Percentiles rank a stretch among this genome's conserved stretches.
These are phyloP conservation scores for Erpornis zantholeuca DNA, from an alignment of 2,113 vertebrate genomes.

Conservation along the genomic window DNA sequence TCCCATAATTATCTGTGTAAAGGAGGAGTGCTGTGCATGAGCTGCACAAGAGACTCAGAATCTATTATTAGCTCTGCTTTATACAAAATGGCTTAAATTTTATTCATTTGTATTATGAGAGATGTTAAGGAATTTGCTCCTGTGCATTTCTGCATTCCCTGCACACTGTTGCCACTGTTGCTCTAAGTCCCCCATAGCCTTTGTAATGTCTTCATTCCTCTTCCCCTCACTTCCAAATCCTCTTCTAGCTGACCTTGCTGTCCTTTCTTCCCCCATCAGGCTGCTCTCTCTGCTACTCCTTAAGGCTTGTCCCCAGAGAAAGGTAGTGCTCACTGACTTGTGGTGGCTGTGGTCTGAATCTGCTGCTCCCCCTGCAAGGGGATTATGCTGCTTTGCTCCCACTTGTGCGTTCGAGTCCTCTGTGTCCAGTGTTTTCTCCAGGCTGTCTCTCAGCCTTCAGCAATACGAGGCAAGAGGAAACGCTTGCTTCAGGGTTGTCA, in stretches of 20 bases:
- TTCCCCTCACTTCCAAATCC: not conserved
- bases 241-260: slow-evolving; percentile 7
- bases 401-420: not conserved
- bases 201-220: not conserved
- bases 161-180: not conserved
- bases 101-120: not conserved
- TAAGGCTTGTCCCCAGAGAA: not conserved
- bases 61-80: not conserved
- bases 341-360: not conserved
- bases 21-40: not conserved
- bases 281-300: slow-evolving; percentile 26
- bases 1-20: not conserved
- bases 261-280: not conserved
- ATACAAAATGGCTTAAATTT: not conserved
- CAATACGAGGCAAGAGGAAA: not conserved
- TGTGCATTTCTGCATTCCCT: not conserved
- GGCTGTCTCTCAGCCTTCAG: not conserved
- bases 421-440: not conserved
- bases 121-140: not conserved
- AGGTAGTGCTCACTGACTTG: not conserved
- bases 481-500: not conserved
- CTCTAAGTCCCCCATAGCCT: not conserved
- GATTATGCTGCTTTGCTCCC: not conserved
- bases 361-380: not conserved
- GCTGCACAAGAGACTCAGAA: not conserved